Conservation (phyloP, 1,140 invertebrate genomes). For the Zaprionus ghesquierei region DNA sequence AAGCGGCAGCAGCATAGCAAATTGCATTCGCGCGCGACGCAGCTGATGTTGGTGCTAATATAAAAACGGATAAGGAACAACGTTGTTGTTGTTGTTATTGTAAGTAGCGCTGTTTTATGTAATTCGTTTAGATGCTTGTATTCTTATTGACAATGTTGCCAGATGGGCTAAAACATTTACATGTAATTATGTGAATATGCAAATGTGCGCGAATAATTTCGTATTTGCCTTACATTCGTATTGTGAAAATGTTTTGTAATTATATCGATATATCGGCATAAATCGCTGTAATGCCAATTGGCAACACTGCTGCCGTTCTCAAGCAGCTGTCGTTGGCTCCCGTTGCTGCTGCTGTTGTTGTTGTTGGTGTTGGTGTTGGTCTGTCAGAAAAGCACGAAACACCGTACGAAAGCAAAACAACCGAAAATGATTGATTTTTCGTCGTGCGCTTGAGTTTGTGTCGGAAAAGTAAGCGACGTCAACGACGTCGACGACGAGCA, state of each 20-base stretch:
- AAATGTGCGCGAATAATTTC: not conserved
- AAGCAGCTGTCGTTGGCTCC: conserved; percentile 52
- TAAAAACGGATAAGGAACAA: conserved; percentile 27
- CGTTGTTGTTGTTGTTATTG: conserved; percentile 52
- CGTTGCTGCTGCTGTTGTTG: conserved; percentile 3
- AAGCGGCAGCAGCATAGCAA: conserved; percentile 2
- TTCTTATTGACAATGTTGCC: conserved; percentile 48
- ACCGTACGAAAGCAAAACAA: conserved; percentile 69
- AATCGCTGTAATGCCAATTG: conserved; percentile 28
- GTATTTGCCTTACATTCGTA: not conserved
- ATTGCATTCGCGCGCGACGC: conserved; percentile 11
- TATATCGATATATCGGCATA: conserved; percentile 57
- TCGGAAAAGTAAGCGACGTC: conserved; percentile 66
- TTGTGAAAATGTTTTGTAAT: not conserved
- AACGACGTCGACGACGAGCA: conserved; percentile 26
- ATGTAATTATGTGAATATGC: not conserved
- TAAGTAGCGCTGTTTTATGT: conserved; percentile 68
- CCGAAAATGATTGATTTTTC: conserved; percentile 74
- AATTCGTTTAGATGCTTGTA: conserved; percentile 55
- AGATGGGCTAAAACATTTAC: conserved; percentile 18
- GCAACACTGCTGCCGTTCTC: conserved; percentile 30
- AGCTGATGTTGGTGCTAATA: conserved; percentile 36
- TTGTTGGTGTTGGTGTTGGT: conserved; percentile 41
- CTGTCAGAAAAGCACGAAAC: conserved; percentile 57
- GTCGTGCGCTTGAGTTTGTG: conserved; percentile 41